Conservation (phyloP, 2,797 vertebrate genomes). For the Hybognathus amarus region DNA sequence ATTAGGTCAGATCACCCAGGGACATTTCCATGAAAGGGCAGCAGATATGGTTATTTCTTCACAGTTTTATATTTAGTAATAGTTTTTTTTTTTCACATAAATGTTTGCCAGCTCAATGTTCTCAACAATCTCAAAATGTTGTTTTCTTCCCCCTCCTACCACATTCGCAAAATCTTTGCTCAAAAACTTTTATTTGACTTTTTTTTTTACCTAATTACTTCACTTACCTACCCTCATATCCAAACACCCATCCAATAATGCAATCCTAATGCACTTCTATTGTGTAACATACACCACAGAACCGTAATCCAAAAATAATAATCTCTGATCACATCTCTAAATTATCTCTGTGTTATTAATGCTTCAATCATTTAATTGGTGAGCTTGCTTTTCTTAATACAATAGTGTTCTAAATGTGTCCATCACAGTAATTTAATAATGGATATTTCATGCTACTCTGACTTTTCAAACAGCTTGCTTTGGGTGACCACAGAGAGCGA, state of each 20-base stretch:
- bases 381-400: slow-evolving; percentile 81
- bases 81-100: not conserved
- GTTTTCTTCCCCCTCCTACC: not conserved
- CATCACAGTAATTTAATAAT: slow-evolving; percentile 83
- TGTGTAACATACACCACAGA: slow-evolving; percentile 61
- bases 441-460: slow-evolving; percentile 81
- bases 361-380: slow-evolving; percentile 78
- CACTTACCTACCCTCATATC: not conserved
- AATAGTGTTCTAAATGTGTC: slow-evolving; percentile 82
- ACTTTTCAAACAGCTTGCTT: slow-evolving; percentile 75
- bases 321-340: slow-evolving; percentile 76
- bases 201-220: not conserved
- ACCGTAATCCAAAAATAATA: slow-evolving; percentile 53
- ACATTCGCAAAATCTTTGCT: too few relatives aligned
- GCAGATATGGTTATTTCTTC: not conserved
- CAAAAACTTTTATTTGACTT: not conserved
- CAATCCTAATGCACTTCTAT: slow-evolving; percentile 48
- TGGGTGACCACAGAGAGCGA: slow-evolving; percentile 77
- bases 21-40: not conserved
- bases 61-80: not conserved
- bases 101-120: not conserved
- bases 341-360: slow-evolving; percentile 79
- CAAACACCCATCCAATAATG: not conserved
- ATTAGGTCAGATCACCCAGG: not conserved
- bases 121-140: too few relatives aligned